These are phyloP conservation scores for Aphelenchoides bicaudatus DNA, from an alignment of 2,888 invertebrate species.

Conservation along the genomic window DNA sequence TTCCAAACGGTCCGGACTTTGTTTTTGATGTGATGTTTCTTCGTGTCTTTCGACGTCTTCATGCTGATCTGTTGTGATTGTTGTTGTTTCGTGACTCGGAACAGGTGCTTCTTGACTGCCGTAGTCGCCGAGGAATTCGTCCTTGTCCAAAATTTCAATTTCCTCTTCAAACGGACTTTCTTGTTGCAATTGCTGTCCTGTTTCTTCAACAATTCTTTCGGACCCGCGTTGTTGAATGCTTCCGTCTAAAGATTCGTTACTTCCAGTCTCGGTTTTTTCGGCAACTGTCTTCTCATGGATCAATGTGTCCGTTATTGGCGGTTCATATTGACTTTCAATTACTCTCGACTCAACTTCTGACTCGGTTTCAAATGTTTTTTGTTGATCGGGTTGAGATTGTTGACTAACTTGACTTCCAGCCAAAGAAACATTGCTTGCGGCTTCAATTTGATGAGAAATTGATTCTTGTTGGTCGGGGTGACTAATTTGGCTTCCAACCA, in stretches of 20 bases:
- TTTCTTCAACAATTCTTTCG: too few relatives aligned
- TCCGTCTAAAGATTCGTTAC: constrained; percentile 19
- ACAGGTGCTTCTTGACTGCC: not conserved
- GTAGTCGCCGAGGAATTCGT: not conserved
- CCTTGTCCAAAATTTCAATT: not conserved
- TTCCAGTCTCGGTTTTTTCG: constrained; percentile 28
- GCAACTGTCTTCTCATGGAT: too few relatives aligned
- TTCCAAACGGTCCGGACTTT: constrained; percentile 5
- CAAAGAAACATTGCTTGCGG: too few relatives aligned
- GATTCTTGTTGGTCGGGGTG: too few relatives aligned
- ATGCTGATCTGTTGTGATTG: not conserved
- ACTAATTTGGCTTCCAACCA: too few relatives aligned
- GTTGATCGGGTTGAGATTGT: too few relatives aligned
- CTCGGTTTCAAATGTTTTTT: constrained; percentile 32
- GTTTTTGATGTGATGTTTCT: constrained; percentile 7
- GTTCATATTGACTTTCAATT: too few relatives aligned
- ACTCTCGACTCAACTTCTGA: too few relatives aligned
- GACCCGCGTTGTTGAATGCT: too few relatives aligned
- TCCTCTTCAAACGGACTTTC: constrained; percentile 5
- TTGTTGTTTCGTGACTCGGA: constrained; percentile 3
- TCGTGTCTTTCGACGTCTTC: not conserved
- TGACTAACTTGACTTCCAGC: too few relatives aligned
- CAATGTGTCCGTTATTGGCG: too few relatives aligned
- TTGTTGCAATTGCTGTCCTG: constrained; percentile 6
- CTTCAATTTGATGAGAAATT: too few relatives aligned